Base-by-base conservation (phyloP, 1,140 invertebrate species). In the Bombus haemorrhoidalis region DNA sequence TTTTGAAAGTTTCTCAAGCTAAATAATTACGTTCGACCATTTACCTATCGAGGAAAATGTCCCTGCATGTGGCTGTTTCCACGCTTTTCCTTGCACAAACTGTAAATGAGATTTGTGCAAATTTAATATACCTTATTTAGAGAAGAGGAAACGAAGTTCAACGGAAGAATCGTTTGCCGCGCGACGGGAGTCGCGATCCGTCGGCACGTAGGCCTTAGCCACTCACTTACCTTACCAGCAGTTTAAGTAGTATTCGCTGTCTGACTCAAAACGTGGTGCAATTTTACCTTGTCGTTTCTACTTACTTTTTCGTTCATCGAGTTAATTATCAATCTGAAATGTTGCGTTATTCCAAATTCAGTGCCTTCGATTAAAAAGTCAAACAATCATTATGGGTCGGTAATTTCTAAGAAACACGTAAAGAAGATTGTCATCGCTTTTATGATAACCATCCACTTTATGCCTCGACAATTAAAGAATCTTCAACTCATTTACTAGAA, bases 141-240 rank as follows among this genome's bases (percentile, higher is more conserved):
- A 79, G n/a, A 47, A n/a, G 34, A 66, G 66, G 37, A 37, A 73
- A 64, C 8, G 25, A 76, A 59, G 57, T 79, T 69, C 13, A 4
- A 22, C 1, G 4, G 62, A 53, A 39, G 64, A 59, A 78, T 64
- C 25, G 62, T 81, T 82, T 32, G 74, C 69, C 53, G 12, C 83
- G 91, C 92, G 92, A 93, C 92, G 92, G 92, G 75, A 85, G 62
- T 74, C 87, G 91, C 86, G 81, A 90, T 88, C 92, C 92, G 92
- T 90, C 92, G 92, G 92, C 87, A 88, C 68, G 72, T 90, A 81
- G 86, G 57, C 71, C 18, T 64, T 25, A 72, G 22, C 66, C 72
- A 22, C 43, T 47, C 37, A 15, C n/a, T 32, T 53, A 25, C n/a
- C 37, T 43, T 2, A 47, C 22, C 25, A 8, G 13, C 41, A 15